Evolutionary conservation across 2,113 vertebrate genomes (phyloP), one percentile per base, ranked within the genome.

Genomic region (Cinclus cinclus): DNA sequence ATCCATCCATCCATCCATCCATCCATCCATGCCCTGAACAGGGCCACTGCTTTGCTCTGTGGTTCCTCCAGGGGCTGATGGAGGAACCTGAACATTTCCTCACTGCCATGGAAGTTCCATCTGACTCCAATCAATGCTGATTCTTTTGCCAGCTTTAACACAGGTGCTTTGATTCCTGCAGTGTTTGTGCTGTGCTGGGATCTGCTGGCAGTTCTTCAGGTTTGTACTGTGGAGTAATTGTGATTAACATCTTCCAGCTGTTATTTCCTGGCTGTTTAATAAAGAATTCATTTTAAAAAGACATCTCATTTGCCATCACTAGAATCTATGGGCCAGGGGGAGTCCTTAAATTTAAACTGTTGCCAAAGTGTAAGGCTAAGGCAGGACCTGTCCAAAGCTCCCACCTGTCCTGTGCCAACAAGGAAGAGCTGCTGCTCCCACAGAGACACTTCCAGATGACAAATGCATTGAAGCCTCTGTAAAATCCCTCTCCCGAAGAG

Each of bases 161-260:
- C 42, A 65, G 50, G 19, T 3, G 0, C 50, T 19, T 41, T 5
- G 35, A 15, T 4, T 3, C 2, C 60, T 65, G 83, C 60, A 49
- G 12, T 13, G 41, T 41, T 64, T 10, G 2, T 50, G 55, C 3
- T 42, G 19, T 56, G 24, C 70, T 58, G 42, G 5, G 11, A 35
- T 3, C 8, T 3, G 0, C 50, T 24, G 42, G 19, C 1, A 10
- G 10, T 5, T 64, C 9, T 10, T 12, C 1, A 23, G 3, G 8
- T 19, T 75, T 13, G 2, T 2, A 13, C 41, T 11, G 44, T 2
- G 42, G 4, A 58, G 42, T 7, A 10, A 16, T 16, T 30, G 10
- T 30, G 25, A 6, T 25, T 10, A 5, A 21, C 4, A 21, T 17
- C 52, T 21, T 25, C 39, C 52, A 42, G 2, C 35, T 42, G 30